Evolutionary conservation across 2,888 invertebrate genomes (phyloP).

Genomic region (Gymnoscelis rufifasciata): DNA sequence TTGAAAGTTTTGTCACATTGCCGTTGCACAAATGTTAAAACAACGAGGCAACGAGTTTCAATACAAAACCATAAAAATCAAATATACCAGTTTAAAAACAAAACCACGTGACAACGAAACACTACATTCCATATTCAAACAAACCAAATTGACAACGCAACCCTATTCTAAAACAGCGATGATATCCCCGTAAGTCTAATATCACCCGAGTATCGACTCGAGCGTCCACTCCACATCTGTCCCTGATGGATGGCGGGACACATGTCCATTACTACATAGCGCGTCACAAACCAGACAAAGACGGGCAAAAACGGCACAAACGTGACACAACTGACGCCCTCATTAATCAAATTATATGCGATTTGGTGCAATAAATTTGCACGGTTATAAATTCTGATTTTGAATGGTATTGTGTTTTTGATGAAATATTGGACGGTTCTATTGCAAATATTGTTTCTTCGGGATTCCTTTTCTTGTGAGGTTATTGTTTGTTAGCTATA

Average conservation of each 20-base stretch:
- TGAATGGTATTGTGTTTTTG: conserved; percentile 28
- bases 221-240: conserved; percentile 32
- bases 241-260: conserved; percentile 50
- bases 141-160: too few species aligned
- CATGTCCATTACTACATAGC: conserved; percentile 60
- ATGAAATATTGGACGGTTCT: conserved; percentile 19
- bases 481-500: neutral
- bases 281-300: conserved; percentile 5
- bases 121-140: too few species aligned
- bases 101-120: too few species aligned
- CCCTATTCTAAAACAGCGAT: too few species aligned
- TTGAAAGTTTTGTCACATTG: too few species aligned
- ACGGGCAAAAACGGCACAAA: conserved; percentile 37
- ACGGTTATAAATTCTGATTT: conserved; percentile 38
- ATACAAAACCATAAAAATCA: too few species aligned
- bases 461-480: conserved; percentile 3
- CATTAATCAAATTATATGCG: conserved; percentile 69
- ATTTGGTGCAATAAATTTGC: conserved; percentile 48
- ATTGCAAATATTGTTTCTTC: conserved; percentile 10
- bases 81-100: too few species aligned
- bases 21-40: too few species aligned
- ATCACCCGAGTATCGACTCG: too few species aligned
- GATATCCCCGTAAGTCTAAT: too few species aligned
- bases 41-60: too few species aligned
- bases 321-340: conserved; percentile 34